Evolutionary conservation across 2,797 vertebrate species (phyloP), one percentile per base, ranked within the genome.

Genomic region (Hemibagrus guttatus): DNA sequence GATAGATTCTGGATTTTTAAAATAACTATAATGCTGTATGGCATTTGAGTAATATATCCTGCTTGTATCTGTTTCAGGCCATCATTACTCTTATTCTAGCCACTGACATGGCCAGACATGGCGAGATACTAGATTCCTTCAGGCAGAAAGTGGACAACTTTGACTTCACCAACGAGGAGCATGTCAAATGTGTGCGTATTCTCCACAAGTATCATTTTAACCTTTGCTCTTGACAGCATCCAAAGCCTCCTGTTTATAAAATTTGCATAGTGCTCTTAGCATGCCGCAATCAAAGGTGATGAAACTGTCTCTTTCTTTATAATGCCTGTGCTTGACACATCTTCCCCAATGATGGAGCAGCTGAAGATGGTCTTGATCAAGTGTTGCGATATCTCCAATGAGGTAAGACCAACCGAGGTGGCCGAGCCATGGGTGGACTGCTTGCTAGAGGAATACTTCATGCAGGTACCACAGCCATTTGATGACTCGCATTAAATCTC

Each of bases 341-440:
- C 28, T 23, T 39, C 21, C 5, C 8, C n/a, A 54, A 28, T 17
- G 74, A n/a, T 13, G 23, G 49, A 59, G 90, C 93, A 98, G 98
- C 92, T 98, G 91, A 98, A 98, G 95, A 98, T 97, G 96, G 94
- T 98, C 21, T 90, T 98, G 94, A 97, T 98, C 91, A 99, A 99
- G 91, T 98, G 97, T 90, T 98, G 97, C 13, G 97, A 99, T 90
- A 98, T 98, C 92, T 98, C 97, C 80, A 99, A 98, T 0, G 97
- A 98, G 92, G 97, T 97, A 8, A 93, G 97, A 23, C 97, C 97
- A 0, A 96, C 95, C 91, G 95, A 96, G 19, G 96, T 98, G 26
- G 96, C 97, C 0, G 97, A 98, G 87, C 97, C 97, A 0, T 98
- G 98, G 98, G 96, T 98, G 84, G 97, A 98, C 92, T 97, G 97